These are phyloP conservation scores for Pseudoips prasinana DNA, from an alignment of 2,888 invertebrate genomes.

Conservation along the genomic window DNA sequence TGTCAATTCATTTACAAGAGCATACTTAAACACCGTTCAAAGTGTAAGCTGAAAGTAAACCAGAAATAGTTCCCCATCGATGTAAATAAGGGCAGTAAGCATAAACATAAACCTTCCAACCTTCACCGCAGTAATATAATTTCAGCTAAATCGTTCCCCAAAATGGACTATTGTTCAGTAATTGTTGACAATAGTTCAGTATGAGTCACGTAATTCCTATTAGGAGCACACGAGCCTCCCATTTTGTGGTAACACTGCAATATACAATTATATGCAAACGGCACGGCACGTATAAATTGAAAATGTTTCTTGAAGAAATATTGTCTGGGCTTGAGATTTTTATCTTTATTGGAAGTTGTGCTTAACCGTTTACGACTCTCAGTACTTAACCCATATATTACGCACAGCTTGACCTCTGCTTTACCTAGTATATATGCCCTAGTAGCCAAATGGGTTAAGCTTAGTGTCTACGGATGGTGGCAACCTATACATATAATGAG, in stretches of 20 bases:
- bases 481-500: no score
- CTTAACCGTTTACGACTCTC: no score
- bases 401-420: no score
- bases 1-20: no score
- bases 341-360: neutral
- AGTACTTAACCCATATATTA: no score
- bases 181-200: slow-evolving; percentile 50
- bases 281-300: slow-evolving; percentile 22
- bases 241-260: slow-evolving; percentile 49
- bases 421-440: no score
- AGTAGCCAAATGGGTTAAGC: no score
- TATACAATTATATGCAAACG: slow-evolving; percentile 50
- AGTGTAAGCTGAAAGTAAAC: no score
- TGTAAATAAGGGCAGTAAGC: neutral
- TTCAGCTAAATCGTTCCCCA: slow-evolving; percentile 19
- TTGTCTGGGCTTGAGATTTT: slow-evolving; percentile 11
- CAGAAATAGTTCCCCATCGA: no score
- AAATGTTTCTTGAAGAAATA: slow-evolving; percentile 31
- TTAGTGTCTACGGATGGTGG: no score
- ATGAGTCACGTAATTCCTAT: slow-evolving; percentile 60
- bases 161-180: slow-evolving; percentile 20
- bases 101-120: slow-evolving; percentile 6
- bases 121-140: slow-evolving; percentile 5
- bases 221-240: slow-evolving; percentile 59
- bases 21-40: no score